Percentiles rank a stretch among this genome's conserved stretches.
Evolutionary conservation across 2,888 invertebrate genomes (phyloP).

Genomic region (Biston stratarius): DNA sequence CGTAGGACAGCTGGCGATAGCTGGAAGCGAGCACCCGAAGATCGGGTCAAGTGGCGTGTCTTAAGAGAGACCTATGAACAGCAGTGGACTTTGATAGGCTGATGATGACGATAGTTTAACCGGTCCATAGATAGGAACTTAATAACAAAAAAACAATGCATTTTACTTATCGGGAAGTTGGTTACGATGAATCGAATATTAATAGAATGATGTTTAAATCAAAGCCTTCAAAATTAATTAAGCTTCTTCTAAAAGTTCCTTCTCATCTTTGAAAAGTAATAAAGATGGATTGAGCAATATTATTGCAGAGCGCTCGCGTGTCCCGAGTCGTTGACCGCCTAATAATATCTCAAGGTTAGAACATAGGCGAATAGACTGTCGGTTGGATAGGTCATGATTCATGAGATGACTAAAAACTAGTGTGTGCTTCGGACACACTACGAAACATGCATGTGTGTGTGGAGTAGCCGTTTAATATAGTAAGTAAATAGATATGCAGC

Average conservation of each 20-base stretch:
- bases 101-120: too few relatives aligned
- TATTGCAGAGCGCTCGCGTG: slow-evolving; percentile 3
- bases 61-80: too few relatives aligned
- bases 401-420: slow-evolving; percentile 10
- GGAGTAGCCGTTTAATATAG: neutral
- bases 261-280: neutral
- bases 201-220: neutral
- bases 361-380: slow-evolving; percentile 29
- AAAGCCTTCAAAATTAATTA: neutral
- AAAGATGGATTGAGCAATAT: slow-evolving; percentile 5
- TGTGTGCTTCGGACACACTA: neutral
- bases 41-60: too few relatives aligned
- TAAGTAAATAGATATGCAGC: neutral
- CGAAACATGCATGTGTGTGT: neutral
- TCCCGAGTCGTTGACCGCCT: slow-evolving; percentile 25
- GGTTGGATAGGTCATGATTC: slow-evolving; percentile 35
- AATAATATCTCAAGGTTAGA: slow-evolving; percentile 25
- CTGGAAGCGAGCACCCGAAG: too few relatives aligned
- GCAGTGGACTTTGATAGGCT: too few relatives aligned
- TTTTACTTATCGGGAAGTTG: too few relatives aligned
- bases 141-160: too few relatives aligned
- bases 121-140: too few relatives aligned
- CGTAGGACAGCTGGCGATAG: too few relatives aligned
- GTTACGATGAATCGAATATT: too few relatives aligned
- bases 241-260: slow-evolving; percentile 1